These are phyloP conservation scores for Trypoxylon attenuatum DNA, from an alignment of 2,888 invertebrate genomes.

Conservation along the genomic window DNA sequence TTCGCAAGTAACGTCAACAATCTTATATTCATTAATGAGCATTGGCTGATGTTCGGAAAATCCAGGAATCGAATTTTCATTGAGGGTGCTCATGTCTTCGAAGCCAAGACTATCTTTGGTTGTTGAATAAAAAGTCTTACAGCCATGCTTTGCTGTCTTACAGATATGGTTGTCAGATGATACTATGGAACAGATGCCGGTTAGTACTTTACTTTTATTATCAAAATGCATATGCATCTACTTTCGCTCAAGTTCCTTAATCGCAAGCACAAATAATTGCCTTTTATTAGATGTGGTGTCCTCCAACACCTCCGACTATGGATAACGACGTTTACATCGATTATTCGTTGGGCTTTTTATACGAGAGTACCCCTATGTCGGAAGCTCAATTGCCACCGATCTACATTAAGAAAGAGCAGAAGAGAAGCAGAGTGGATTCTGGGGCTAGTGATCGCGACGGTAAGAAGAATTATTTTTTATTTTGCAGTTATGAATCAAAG, in stretches of 20 bases:
- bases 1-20: too few species aligned
- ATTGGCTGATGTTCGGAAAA: too few species aligned
- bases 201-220: slow-evolving; percentile 76
- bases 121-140: slow-evolving; percentile 28
- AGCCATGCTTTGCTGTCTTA: slow-evolving; percentile 65
- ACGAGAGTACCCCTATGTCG: slow-evolving; percentile 85
- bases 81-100: slow-evolving; percentile 1
- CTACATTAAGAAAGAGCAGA: slow-evolving; percentile 86
- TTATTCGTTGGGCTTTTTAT: slow-evolving; percentile 88
- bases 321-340: slow-evolving; percentile 95
- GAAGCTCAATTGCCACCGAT: slow-evolving; percentile 88
- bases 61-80: not conserved
- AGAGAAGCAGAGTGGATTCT: slow-evolving; percentile 82
- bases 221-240: not conserved
- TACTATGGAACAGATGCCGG: slow-evolving; percentile 87
- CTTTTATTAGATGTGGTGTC: slow-evolving; percentile 90
- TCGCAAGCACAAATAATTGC: not conserved
- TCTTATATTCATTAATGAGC: too few species aligned
- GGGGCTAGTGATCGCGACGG: slow-evolving; percentile 76
- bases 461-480: slow-evolving; percentile 34
- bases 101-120: slow-evolving; percentile 24
- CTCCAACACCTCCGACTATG: slow-evolving; percentile 96
- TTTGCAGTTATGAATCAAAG: not conserved
- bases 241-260: not conserved
- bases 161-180: slow-evolving; percentile 88